A percentile compares a stretch with the other conserved stretches of the same genome.
phyloP scores from a whole-genome alignment of 2,888 invertebrate species.

The Criorhina ranunculi region DNA sequence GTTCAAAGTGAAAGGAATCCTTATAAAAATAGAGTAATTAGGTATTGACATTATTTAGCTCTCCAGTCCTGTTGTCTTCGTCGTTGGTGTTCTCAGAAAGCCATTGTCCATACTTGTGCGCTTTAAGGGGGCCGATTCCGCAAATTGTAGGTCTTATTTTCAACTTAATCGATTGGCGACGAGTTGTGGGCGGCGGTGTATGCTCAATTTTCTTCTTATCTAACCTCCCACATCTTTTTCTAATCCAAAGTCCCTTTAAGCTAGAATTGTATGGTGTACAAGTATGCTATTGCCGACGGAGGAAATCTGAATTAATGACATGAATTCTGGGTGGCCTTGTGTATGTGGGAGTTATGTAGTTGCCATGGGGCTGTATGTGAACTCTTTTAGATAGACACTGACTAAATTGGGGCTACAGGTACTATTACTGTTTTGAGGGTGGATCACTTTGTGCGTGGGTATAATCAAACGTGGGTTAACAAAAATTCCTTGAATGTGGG shows the following conservation, averaged over 20 bases:
- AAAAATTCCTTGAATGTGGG: not conserved
- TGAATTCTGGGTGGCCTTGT: not conserved
- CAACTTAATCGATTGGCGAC: conserved; percentile 18
- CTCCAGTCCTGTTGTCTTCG: not conserved
- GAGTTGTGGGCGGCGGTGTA: conserved; percentile 15
- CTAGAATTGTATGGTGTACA: conserved; percentile 8
- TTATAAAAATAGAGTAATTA: conserved; percentile 75
- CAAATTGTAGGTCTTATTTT: conserved; percentile 37
- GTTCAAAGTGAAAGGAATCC: conserved; percentile 59
- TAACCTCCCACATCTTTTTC: not conserved
- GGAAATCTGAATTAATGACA: conserved; percentile 2
- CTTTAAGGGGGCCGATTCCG: conserved; percentile 12
- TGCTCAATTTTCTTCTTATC: not conserved
- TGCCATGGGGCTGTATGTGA: not conserved
- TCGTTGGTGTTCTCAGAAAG: conserved; percentile 7
- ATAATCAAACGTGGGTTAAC: conserved; percentile 9
- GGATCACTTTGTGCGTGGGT: not conserved
- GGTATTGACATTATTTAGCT: conserved; percentile 71
- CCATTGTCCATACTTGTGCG: conserved; percentile 51
- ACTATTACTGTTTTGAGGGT: not conserved
- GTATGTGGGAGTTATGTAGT: conserved; percentile 6
- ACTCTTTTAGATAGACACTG: not conserved
- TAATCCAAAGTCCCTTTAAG: not conserved
- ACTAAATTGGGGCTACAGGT: conserved; percentile 9
- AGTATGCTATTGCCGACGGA: not conserved